Evolutionary conservation across 2,797 vertebrate genomes (phyloP).

Genomic region (Pempheris klunzingeri): DNA sequence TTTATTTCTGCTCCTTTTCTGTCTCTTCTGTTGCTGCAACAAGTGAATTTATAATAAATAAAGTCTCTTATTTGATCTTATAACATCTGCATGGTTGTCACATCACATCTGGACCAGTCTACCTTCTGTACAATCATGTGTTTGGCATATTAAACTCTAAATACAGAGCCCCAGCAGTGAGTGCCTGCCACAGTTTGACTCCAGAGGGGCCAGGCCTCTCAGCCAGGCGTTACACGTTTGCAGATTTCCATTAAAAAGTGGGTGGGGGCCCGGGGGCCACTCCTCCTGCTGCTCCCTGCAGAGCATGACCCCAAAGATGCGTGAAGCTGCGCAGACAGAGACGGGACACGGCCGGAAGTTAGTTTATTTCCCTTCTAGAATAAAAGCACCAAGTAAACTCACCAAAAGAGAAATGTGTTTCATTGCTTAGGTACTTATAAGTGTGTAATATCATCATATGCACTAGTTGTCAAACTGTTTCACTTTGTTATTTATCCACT

Average conservation of each 20-base stretch:
- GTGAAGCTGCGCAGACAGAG: constrained; percentile 1
- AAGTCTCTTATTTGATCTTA: no score
- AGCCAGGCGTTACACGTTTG: constrained; percentile 82
- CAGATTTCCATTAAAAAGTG: constrained; percentile 78
- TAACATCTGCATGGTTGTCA: constrained; percentile 6
- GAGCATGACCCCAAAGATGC: neutral
- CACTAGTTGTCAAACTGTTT: no score
- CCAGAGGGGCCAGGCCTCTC: constrained; percentile 21
- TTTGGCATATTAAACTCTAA: no score
- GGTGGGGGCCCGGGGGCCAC: constrained; percentile 58
- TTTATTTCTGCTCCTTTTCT: no score
- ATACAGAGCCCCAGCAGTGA: no score
- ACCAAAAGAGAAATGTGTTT: accelerated
- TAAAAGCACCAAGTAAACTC: constrained; percentile 38
- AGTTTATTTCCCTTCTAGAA: neutral
- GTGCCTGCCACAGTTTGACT: no score
- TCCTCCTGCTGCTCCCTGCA: constrained; percentile 16
- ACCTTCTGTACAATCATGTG: no score
- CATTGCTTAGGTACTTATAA: no score
- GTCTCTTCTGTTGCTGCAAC: no score
- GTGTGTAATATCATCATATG: no score
- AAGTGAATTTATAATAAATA: no score
- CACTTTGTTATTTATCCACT: no score
- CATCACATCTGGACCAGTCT: neutral
- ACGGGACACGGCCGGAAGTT: constrained; percentile 2